Evolutionary conservation across 1,140 invertebrate species (phyloP).

Genomic region (Myzus persicae): DNA sequence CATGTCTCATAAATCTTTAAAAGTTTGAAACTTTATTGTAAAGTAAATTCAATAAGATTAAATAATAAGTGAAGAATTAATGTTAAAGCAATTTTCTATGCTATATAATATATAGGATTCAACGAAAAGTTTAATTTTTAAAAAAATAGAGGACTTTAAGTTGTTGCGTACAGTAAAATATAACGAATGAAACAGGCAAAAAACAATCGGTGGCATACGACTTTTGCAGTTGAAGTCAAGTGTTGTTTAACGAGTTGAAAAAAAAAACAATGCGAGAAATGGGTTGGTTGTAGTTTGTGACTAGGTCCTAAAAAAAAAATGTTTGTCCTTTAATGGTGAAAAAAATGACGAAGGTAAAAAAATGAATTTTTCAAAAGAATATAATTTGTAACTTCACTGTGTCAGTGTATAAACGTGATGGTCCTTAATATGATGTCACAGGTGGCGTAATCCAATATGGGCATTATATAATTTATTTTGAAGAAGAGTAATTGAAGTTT

Average conservation of each 20-base stretch:
- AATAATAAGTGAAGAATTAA: background rate
- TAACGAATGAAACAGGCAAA: conserved; percentile 2
- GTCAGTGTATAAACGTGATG: background rate
- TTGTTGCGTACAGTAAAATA: conserved; percentile 21
- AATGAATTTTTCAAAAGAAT: background rate
- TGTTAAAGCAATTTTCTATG: background rate
- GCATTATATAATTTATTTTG: background rate
- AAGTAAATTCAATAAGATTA: background rate
- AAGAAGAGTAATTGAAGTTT: background rate
- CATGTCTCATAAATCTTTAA: background rate
- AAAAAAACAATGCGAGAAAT: conserved; percentile 42
- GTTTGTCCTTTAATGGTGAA: conserved; percentile 24
- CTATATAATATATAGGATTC: background rate
- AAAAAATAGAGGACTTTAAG: background rate
- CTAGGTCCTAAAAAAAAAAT: background rate
- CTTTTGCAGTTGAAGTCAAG: conserved; percentile 43
- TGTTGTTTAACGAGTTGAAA: conserved; percentile 53
- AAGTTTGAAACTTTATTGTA: background rate
- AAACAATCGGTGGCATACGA: conserved; percentile 38
- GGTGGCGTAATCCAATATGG: background rate
- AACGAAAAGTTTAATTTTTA: background rate
- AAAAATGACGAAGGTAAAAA: conserved; percentile 24
- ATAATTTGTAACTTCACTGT: background rate
- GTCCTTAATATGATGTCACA: background rate
- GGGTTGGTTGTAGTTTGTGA: conserved; percentile 28